phyloP scores from a whole-genome alignment of 2,113 vertebrate species.

The Ailurus styani region DNA sequence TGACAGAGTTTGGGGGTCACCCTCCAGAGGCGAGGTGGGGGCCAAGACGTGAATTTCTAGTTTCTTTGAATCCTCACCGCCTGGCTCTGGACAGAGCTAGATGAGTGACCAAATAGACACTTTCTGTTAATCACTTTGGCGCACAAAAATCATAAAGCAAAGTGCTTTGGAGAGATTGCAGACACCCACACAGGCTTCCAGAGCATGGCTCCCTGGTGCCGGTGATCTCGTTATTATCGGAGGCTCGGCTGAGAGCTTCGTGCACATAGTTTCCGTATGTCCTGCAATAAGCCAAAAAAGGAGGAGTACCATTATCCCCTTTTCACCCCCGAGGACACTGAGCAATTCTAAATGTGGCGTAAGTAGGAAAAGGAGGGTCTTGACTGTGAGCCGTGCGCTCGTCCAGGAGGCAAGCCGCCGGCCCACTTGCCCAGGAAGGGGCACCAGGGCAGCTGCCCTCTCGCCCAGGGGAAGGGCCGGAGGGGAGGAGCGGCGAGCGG shows the following conservation, averaged over 20 bases:
- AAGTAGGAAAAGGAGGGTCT: rapidly evolving
- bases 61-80: not conserved
- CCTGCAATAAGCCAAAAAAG: not conserved
- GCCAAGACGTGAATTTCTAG: not conserved
- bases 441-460: rapidly evolving
- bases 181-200: too few relatives aligned
- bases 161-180: not conserved
- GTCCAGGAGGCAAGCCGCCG: not conserved
- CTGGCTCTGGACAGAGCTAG: too few relatives aligned
- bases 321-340: not conserved
- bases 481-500: not conserved
- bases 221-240: rapidly evolving
- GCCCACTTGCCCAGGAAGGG: not conserved
- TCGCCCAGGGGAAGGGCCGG: not conserved
- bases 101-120: not conserved
- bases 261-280: rapidly evolving
- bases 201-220: too few relatives aligned
- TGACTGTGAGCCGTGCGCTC: not conserved
- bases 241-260: too few relatives aligned
- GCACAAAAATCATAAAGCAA: not conserved
- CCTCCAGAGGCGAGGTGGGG: not conserved
- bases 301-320: too few relatives aligned
- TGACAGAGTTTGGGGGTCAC: not conserved
- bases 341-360: rapidly evolving
- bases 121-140: not conserved